Percentiles rank a stretch among this genome's conserved stretches.
These are phyloP conservation scores for Digitonthophagus gazella DNA, from an alignment of 2,888 invertebrate genomes.

Conservation along the genomic window DNA sequence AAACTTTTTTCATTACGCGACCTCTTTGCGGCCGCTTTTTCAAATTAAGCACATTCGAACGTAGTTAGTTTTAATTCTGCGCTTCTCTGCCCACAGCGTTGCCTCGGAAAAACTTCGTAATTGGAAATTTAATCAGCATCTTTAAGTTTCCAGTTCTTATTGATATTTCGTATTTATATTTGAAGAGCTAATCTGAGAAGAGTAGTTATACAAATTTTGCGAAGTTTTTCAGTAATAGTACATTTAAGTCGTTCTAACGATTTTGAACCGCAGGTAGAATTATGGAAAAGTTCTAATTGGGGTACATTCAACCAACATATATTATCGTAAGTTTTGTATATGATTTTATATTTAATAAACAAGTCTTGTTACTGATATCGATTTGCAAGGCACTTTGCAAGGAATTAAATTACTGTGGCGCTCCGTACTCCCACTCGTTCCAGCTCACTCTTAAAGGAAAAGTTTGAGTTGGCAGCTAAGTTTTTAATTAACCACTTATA, in stretches of 20 bases:
- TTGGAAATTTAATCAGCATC: constrained; percentile 15
- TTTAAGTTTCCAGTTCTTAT: neutral
- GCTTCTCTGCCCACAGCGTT: neutral
- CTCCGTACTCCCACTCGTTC: constrained; percentile 3
- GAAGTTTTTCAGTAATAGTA: neutral
- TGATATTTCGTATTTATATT: neutral
- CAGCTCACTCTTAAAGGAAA: constrained; percentile 2
- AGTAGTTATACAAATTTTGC: no score
- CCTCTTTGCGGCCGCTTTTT: constrained; percentile 25
- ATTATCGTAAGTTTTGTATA: neutral
- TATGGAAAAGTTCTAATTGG: no score
- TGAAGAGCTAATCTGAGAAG: neutral
- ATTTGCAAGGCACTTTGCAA: constrained; percentile 1
- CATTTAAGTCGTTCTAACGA: no score
- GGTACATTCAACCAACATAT: no score
- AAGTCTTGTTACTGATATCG: neutral
- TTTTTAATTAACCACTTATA: constrained; percentile 15
- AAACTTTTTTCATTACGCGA: constrained; percentile 33
- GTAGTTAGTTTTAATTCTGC: constrained; percentile 26
- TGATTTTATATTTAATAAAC: neutral
- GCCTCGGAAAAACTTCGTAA: constrained; percentile 12
- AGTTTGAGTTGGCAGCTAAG: constrained; percentile 8
- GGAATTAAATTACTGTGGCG: neutral
- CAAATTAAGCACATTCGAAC: constrained; percentile 28
- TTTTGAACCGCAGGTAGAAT: no score